phyloP scores from a whole-genome alignment of 2,113 vertebrate species.

The Gorsachius goisagi region DNA sequence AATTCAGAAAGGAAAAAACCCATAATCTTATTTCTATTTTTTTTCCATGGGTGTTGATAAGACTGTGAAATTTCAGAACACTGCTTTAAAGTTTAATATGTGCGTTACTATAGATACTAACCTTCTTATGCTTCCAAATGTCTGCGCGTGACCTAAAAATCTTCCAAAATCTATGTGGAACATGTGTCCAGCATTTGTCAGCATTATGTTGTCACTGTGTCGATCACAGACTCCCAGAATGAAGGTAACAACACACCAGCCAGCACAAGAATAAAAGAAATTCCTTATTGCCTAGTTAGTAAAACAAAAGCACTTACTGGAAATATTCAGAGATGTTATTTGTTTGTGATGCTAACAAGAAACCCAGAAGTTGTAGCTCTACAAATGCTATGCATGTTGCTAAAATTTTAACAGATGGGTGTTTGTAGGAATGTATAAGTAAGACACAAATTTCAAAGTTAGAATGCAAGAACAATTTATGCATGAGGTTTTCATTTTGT shows the following conservation, averaged over 20 bases:
- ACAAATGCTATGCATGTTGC: no score
- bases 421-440: background rate
- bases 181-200: conserved; percentile 73
- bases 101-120: conserved; percentile 36
- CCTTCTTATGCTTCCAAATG: conserved; percentile 76
- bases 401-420: background rate
- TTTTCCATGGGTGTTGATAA: background rate
- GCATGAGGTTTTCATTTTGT: background rate
- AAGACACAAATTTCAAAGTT: background rate
- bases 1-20: background rate
- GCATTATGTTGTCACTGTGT: conserved; percentile 80
- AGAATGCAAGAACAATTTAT: background rate
- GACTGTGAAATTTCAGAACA: background rate
- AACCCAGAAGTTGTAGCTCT: background rate
- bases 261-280: conserved; percentile 77
- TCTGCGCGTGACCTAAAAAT: conserved; percentile 78
- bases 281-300: conserved; percentile 67
- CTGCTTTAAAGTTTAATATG: background rate
- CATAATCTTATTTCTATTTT: background rate
- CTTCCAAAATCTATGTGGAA: conserved; percentile 81
- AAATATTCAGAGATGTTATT: background rate
- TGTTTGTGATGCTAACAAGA: background rate
- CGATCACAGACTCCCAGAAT: conserved; percentile 78
- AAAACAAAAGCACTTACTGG: background rate
- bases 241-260: conserved; percentile 80